These are phyloP conservation scores for Urocitellus parryii DNA, from an alignment of 2,113 vertebrate genomes.

Conservation along the genomic window DNA sequence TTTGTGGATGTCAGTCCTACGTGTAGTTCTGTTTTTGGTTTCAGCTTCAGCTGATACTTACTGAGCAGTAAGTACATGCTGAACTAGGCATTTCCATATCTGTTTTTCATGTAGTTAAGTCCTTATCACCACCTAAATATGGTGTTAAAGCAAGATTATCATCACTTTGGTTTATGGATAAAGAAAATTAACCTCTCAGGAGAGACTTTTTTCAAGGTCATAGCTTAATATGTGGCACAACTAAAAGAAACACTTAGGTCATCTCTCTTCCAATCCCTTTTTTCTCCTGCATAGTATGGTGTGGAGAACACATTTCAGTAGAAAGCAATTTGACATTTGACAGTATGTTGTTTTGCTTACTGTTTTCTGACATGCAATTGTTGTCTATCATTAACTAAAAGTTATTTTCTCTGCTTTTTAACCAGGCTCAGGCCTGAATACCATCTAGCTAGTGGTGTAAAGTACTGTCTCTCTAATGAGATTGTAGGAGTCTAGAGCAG, in stretches of 20 bases:
- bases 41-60: not conserved
- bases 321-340: constrained; percentile 18
- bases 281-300: not conserved
- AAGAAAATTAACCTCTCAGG: constrained; percentile 16
- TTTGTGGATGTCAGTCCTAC: not conserved
- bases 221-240: not conserved
- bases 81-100: not conserved
- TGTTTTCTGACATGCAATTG: not conserved
- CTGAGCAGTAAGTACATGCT: not conserved
- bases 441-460: not conserved
- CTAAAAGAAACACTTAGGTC: not conserved
- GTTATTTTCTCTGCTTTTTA: not conserved
- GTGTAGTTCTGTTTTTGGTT: not conserved
- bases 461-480: constrained; percentile 38
- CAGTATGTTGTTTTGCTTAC: not conserved
- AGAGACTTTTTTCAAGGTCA: not conserved
- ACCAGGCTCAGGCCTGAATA: not conserved
- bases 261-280: constrained; percentile 14
- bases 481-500: constrained; percentile 19
- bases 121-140: not conserved
- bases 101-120: not conserved
- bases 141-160: not conserved
- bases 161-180: not conserved
- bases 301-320: not conserved
- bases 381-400: not conserved